phyloP scores from a whole-genome alignment of 2,888 invertebrate species.

The Drosophila quinaria region DNA sequence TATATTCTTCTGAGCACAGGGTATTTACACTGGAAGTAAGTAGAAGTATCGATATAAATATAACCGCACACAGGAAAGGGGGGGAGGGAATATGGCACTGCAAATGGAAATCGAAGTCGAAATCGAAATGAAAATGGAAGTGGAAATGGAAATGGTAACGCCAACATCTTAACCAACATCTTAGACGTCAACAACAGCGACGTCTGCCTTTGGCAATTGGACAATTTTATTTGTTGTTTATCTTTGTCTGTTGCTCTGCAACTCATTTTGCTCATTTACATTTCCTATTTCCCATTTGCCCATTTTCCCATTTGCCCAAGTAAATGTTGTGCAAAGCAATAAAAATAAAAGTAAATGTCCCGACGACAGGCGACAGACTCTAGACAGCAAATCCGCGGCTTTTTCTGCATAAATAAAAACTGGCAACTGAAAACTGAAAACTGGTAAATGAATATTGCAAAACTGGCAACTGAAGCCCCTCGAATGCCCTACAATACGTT shows the following conservation, averaged over 20 bases:
- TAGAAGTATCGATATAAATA: conserved; percentile 35
- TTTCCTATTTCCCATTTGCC: conserved; percentile 54
- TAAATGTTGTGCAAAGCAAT: conserved; percentile 66
- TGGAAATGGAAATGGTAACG: conserved; percentile 41
- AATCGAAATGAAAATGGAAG: conserved; percentile 32
- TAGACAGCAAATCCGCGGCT: conserved; percentile 18
- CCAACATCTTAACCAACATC: conserved; percentile 48
- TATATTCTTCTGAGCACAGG: background rate
- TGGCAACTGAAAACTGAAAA: background rate
- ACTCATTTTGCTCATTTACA: conserved; percentile 70
- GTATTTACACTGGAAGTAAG: conserved; percentile 1
- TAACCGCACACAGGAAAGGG: conserved; percentile 5
- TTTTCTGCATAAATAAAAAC: conserved; percentile 4
- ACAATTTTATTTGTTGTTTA: conserved; percentile 69
- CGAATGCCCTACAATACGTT: conserved; percentile 33
- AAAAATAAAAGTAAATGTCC: conserved; percentile 58
- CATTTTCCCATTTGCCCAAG: conserved; percentile 27
- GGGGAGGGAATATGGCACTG: conserved; percentile 5
- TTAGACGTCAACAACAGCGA: conserved; percentile 9
- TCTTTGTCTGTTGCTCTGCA: conserved; percentile 55
- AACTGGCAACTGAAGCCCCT: conserved; percentile 7
- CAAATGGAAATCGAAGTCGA: conserved; percentile 57
- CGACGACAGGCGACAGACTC: conserved; percentile 29
- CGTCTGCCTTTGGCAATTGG: conserved; percentile 53
- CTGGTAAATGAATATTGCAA: conserved; percentile 4